Evolutionary conservation across 2,888 invertebrate species (phyloP), one percentile per base, ranked within the genome.

Genomic region (Gibbula magus): DNA sequence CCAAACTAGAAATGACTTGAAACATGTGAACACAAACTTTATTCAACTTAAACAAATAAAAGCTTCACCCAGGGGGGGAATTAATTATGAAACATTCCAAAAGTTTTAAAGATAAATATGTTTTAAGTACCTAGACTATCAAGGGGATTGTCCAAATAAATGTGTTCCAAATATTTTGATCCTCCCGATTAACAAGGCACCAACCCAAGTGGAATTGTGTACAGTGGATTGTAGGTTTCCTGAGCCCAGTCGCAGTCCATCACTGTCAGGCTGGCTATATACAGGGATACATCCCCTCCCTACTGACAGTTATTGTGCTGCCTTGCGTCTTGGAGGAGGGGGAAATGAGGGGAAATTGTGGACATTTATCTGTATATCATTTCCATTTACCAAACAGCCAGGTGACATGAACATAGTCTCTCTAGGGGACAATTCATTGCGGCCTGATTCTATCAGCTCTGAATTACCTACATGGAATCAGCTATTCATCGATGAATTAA

Each of bases 321-420:
- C 35, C 20, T 16, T 18, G 32, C 20, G 20, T 35, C 70, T 70
- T 39, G 0, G 39, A 70, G 70, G 70, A 39, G 39, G 18, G 20
- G 70, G 70, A 70, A 67, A 70, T 70, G 32, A 32, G 20, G 29
- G 70, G 29, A 70, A 70, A 70, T 70, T 39, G 35, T 35, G 35
- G 39, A n/a, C 32, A 70, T 70, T 20, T 70, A 70, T 70, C 35
- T 29, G 39, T 70, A 39, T 70, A 70, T 70, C 70, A 70, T 70
- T 70, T 32, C 70, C 70, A 70, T 20, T 70, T 70, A 70, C 39
- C 70, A 39, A 39, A 29, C 18, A 39, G 20, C 70, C 39, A 70
- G 70, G 70, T 70, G 70, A 70, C 70, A 70, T 20, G 39, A 39
- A 39, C 70, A 70, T 7, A 29, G 10, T 10, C 29, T 67, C 67